Conservation (phyloP, 2,797 vertebrate genomes). For the Chanos chanos region DNA sequence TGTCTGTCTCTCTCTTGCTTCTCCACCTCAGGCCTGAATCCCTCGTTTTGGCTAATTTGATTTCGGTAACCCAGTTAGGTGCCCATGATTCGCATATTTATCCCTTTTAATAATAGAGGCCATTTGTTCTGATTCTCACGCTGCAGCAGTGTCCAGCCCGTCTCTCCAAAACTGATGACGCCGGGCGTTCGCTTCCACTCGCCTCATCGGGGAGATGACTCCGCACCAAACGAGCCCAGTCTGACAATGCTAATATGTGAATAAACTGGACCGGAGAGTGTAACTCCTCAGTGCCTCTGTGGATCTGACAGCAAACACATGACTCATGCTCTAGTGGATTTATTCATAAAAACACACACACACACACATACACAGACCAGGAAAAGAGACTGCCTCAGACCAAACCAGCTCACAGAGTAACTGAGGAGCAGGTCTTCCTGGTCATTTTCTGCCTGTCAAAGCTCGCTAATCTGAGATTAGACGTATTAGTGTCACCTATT, state of each 20-base stretch:
- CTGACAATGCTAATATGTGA: constrained; percentile 6
- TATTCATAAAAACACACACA: constrained; percentile 3
- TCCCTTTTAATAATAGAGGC: constrained; percentile 21
- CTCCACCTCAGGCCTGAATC: not conserved
- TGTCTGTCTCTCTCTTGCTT: not conserved
- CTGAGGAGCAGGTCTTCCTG: constrained; percentile 14
- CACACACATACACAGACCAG: constrained; percentile 20
- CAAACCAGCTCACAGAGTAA: constrained; percentile 15
- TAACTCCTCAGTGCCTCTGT: not conserved
- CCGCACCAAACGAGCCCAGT: constrained; percentile 5
- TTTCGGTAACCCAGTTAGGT: constrained; percentile 6
- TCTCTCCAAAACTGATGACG: not conserved
- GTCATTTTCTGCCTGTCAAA: constrained; percentile 5
- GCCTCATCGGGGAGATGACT: constrained; percentile 6
- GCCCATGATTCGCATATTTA: constrained; percentile 13
- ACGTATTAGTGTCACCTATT: constrained; percentile 10
- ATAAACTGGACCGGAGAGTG: not conserved
- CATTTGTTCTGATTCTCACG: constrained; percentile 10
- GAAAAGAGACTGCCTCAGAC: constrained; percentile 9
- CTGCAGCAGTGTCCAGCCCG: not conserved
- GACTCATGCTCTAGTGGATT: not conserved
- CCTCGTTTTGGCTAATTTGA: constrained; percentile 9
- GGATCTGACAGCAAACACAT: constrained; percentile 7
- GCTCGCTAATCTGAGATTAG: not conserved
- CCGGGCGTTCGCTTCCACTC: constrained; percentile 3